Percentiles rank a stretch among this genome's conserved stretches.
Conservation (phyloP, 2,797 vertebrate species). For the Paramormyrops hopkinsi region DNA sequence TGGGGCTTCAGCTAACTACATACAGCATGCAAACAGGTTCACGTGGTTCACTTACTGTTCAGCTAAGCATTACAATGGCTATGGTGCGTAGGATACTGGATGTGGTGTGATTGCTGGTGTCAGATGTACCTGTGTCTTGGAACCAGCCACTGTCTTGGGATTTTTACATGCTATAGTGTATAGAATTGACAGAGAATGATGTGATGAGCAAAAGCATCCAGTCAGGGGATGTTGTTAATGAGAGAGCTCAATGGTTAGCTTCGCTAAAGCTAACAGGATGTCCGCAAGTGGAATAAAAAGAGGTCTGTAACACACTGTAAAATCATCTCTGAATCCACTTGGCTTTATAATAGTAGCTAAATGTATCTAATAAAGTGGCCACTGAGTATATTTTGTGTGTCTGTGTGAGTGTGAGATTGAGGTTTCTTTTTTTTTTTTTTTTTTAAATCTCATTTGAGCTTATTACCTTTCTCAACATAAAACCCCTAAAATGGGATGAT, state of each 20-base stretch:
- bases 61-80: background rate
- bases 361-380: background rate
- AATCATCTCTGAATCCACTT: background rate
- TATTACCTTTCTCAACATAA: background rate
- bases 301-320: background rate
- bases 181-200: background rate
- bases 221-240: background rate
- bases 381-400: background rate
- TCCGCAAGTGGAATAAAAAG: background rate
- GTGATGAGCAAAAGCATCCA: background rate
- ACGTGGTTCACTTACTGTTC: background rate
- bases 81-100: background rate
- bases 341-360: background rate
- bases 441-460: background rate
- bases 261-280: background rate
- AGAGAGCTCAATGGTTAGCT: background rate
- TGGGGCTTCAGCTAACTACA: background rate
- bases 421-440: background rate
- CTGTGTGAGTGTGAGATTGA: background rate
- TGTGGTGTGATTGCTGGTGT: background rate
- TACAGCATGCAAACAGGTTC: background rate
- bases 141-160: background rate
- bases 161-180: background rate
- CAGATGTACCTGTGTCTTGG: background rate
- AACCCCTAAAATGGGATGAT: background rate